Evolutionary conservation across 2,113 vertebrate species (phyloP), one percentile per base, ranked within the genome.

Genomic region (Apeltes quadracus): DNA sequence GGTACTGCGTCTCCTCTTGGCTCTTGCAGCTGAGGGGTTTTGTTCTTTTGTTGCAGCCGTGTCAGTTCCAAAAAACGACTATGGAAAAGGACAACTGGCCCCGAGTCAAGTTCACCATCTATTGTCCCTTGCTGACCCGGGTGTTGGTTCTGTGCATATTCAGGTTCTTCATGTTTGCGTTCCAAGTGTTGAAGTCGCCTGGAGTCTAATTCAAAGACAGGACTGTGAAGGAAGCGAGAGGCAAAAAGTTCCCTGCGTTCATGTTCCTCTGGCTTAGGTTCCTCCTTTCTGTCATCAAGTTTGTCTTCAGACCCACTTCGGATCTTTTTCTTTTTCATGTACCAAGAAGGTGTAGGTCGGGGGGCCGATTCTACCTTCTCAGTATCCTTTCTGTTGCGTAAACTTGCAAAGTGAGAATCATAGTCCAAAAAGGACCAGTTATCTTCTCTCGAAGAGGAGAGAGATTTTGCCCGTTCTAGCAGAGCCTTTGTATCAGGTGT

Each of bases 281-380:
- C 97, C 61, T 97, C 98, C 71, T 99, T 99, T 69, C 97, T 93
- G 73, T 98, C 97, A 53, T 97, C 97, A 73, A 96, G 85, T 89
- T 99, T 99, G 39, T 96, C 97, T 84, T 97, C 98, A 0, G 97
- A 96, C 79, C 97, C 97, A 0, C 94, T 97, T 78, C 96, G 91
- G 72, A 95, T 97, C 88, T 99, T 99, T 84, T 98, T 99, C 93
- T 99, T 98, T 90, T 97, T 98, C 95, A 98, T 96, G 78, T 98
- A 98, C 98, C 98, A 99, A 1, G 96, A 96, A 0, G 97, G 96
- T 78, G 96, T 99, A 16, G 97, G 97, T 74, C 96, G 93, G 3
- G 98, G 98, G 56, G 97, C 92, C 0, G 95, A 93, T 84, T 98
- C 97, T 20, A 99, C 97, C 75, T 99, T 98, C 75, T 98, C 98